Conservation (phyloP, 2,113 vertebrate genomes). For the Vombatus ursinus region DNA sequence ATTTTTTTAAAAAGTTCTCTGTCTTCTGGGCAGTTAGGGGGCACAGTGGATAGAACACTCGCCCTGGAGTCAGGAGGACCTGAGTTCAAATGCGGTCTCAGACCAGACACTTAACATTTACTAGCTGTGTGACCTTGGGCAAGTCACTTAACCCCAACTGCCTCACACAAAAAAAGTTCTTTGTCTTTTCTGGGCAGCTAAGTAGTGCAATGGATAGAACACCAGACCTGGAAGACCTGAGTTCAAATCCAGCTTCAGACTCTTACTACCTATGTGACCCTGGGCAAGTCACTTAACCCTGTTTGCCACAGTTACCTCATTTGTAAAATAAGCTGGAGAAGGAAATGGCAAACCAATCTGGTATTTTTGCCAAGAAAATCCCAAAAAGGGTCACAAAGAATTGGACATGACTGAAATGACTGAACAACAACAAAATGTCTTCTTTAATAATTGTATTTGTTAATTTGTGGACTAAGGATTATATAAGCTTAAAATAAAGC, state of each 20-base stretch:
- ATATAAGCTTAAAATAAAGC: background rate
- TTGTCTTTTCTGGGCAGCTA: background rate
- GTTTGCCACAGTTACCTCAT: background rate
- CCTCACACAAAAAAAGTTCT: background rate
- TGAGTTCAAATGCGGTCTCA: too few species aligned
- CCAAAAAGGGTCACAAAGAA: background rate
- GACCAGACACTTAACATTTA: too few species aligned
- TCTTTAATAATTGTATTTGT: background rate
- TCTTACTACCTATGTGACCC: too few species aligned
- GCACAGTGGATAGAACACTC: too few species aligned
- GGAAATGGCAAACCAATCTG: background rate
- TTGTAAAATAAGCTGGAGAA: background rate
- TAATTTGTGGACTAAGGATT: background rate
- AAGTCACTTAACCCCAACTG: background rate
- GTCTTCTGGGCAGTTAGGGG: background rate
- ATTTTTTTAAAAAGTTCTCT: background rate
- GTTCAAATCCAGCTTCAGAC: too few species aligned
- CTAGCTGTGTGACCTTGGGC: background rate
- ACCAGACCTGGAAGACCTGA: too few species aligned
- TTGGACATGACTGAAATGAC: background rate
- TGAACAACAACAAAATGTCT: background rate
- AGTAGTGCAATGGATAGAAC: too few species aligned
- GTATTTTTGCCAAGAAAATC: background rate
- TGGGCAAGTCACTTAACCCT: background rate
- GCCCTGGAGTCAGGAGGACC: too few species aligned